Conservation (phyloP, 2,797 vertebrate genomes). For the Craterocephalus amniculus region DNA sequence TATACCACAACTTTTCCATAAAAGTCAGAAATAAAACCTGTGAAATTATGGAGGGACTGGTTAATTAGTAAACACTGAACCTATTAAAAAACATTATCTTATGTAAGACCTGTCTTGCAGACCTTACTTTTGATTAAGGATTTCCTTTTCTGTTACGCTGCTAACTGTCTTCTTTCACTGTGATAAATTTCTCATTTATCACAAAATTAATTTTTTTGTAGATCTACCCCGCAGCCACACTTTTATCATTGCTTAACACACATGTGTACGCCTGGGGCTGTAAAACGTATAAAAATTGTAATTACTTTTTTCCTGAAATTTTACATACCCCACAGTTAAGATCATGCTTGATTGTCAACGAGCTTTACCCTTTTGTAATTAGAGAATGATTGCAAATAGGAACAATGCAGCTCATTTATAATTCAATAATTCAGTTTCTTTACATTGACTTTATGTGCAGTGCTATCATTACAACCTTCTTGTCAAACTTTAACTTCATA, state of each 20-base stretch:
- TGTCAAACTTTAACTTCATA: background rate
- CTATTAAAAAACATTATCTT: background rate
- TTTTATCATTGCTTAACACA: background rate
- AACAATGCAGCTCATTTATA: background rate
- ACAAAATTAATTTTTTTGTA: background rate
- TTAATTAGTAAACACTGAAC: too few species aligned
- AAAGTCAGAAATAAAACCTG: too few species aligned
- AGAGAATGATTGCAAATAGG: background rate
- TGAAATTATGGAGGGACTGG: too few species aligned
- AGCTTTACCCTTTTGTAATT: background rate
- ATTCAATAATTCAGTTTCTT: background rate
- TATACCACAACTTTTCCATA: too few species aligned
- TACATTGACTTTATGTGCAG: background rate
- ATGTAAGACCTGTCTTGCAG: background rate
- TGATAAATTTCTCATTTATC: background rate
- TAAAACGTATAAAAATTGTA: background rate
- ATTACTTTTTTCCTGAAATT: background rate
- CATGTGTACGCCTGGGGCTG: background rate
- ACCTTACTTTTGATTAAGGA: background rate
- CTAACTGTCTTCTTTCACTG: background rate
- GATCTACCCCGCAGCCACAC: background rate
- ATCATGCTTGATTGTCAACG: slow-evolving; percentile 10
- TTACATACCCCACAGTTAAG: slow-evolving; percentile 16
- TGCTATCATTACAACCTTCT: background rate
- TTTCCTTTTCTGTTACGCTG: background rate